Base-by-base conservation (phyloP, 1,140 invertebrate species). In the Metopolophium dirhodum region DNA sequence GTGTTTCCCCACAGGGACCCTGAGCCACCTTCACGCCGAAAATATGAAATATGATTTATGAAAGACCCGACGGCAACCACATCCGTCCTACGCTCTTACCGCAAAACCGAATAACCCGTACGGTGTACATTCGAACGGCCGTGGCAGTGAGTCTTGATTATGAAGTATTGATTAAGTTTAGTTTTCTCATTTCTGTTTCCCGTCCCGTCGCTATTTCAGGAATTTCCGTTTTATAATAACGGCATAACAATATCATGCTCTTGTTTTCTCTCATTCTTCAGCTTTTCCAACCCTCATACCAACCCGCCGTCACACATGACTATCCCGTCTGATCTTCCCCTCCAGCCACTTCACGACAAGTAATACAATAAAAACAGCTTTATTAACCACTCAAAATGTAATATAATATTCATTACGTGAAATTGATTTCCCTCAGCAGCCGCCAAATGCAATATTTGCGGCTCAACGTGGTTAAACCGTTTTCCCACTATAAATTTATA, bases 31-130 rank as follows among this genome's bases (percentile, higher is more conserved):
- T n/a, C 30, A 14, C 30, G 30, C 14, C 61, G 61, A n/a, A 68
- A 68, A 68, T n/a, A n/a, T n/a, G 61, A 68, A 68, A 68, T 68
- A 68, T 68, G 61, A 68, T 68, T 68, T 68, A 68, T 68, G 61
- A 68, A 68, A 68, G 30, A 68, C 61, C 61, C 61, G 4, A 68
- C 30, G 61, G 61, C 61, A 68, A 68, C 61, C 30, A n/a, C 61
- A n/a, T 11, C 61, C 30, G 61, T n/a, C 14, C 14, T 68, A n/a
- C 61, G n/a, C 30, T n/a, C n/a, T 4, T 68, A 68, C 61, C 61
- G 4, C 30, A 68, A n/a, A 9, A n/a, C 11, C 30, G 30, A 68
- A 68, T n/a, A n/a, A n/a, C 30, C 30, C 61, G 30, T 68, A 68
- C 30, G 61, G 30, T n/a, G 14, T 68, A 68, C 61, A 68, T n/a